These are phyloP conservation scores for Clinocottus analis DNA, from an alignment of 2,113 vertebrate species.

Conservation along the genomic window DNA sequence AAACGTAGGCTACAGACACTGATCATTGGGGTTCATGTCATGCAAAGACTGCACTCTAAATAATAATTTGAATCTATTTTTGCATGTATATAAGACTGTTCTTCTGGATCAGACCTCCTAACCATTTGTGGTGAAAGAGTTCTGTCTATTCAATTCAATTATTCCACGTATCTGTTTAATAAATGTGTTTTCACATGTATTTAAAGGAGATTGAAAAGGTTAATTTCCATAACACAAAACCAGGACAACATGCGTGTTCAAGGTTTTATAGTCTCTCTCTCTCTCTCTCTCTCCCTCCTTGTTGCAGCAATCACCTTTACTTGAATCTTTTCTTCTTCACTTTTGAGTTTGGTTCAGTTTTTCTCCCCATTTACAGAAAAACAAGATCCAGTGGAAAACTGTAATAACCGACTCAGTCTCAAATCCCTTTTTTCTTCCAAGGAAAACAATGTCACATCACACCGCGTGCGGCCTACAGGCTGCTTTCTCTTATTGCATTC, in stretches of 20 bases:
- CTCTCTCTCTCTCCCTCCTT: too few species aligned
- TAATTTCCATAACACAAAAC: neutral
- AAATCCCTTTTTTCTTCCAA: neutral
- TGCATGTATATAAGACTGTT: too few species aligned
- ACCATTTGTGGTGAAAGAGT: too few species aligned
- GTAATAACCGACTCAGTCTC: neutral
- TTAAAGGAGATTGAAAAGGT: too few species aligned
- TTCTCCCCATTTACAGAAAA: neutral
- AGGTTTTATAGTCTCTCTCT: neutral
- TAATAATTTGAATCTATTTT: neutral
- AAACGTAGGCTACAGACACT: neutral
- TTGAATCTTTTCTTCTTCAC: neutral
- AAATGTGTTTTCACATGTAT: too few species aligned
- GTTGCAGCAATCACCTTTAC: neutral
- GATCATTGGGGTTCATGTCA: neutral
- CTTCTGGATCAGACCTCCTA: too few species aligned
- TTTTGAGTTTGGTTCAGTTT: neutral
- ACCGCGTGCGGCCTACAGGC: neutral
- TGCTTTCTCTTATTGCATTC: neutral
- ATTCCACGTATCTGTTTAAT: too few species aligned
- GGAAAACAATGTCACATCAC: conserved; percentile 11
- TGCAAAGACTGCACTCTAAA: neutral
- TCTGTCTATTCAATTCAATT: too few species aligned
- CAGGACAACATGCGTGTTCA: neutral
- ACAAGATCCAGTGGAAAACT: neutral